Evolutionary conservation across 1,140 invertebrate genomes (phyloP), one percentile per base, ranked within the genome.

Genomic region (Bombus balteatus): DNA sequence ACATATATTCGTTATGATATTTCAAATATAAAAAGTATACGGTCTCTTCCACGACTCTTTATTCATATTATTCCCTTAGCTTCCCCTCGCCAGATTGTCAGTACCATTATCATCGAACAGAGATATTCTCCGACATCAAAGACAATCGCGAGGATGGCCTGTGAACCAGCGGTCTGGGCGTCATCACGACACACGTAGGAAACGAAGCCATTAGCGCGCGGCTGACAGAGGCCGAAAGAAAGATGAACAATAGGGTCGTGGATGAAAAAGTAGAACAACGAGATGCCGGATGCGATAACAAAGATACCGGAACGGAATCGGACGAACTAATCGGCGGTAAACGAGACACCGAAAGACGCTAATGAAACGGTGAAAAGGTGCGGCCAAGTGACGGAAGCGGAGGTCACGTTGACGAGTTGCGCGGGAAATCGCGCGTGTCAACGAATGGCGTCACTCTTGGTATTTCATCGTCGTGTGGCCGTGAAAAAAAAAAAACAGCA

Each of bases 391-490:
- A 59, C 57, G 57, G 9, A 28, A 10, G 25, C 25, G 57, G 57
- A 59, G 59, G 10, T n/a, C 28, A 28, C 34, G 47, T 37, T 18
- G 37, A 74, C 75, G 76, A 73, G 53, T 72, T 15, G 13, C 53
- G 74, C 28, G 57, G 57, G 62, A 57, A 68, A 22, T 18, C 47
- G 82, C 9, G 72, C n/a, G 57, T 68, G 25, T 37, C 22, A 10
- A 25, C 8, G 73, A 83, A 68, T 39, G 47, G 53, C 82, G 71
- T 75, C 34, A 47, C 5, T 57, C 39, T n/a, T 47, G 43, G 37
- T 81, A 76, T 89, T 87, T 82, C 43, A 41, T 65, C 41, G 79
- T 53, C 34, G 34, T 6, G 37, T 25, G 39, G 34, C 12, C 65
- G 78, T 34, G 76, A 47, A 81, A 81, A n/a, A 22, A 22, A 59